Percentiles rank a stretch among this genome's conserved stretches.
Conservation (phyloP, 2,113 vertebrate species). For the Procapra przewalskii region DNA sequence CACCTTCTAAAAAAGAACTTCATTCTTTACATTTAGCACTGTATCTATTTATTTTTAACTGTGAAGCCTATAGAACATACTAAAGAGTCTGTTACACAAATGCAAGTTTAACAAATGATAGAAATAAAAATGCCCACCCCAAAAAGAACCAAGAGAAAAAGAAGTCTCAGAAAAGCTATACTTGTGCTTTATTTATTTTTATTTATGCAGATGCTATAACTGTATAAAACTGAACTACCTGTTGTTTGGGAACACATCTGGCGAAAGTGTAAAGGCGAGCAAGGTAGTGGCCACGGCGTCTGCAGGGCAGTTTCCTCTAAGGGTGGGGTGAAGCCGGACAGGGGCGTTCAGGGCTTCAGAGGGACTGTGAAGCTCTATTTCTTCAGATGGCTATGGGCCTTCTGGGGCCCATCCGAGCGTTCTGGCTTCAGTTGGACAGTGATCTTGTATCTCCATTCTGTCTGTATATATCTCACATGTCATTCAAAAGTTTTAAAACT, state of each 20-base stretch:
- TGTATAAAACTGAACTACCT: neutral
- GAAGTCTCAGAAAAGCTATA: neutral
- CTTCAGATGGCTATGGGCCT: neutral
- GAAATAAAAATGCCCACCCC: neutral
- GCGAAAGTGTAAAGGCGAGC: neutral
- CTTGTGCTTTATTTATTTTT: neutral
- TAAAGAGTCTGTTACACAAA: neutral
- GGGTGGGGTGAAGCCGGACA: neutral
- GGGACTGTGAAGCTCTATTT: neutral
- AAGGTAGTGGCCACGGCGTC: neutral
- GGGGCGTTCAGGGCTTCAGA: neutral
- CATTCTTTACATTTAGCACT: neutral
- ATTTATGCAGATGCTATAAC: neutral
- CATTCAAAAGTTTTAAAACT: neutral
- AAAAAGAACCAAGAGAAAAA: neutral
- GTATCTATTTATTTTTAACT: constrained; percentile 6
- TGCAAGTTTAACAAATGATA: neutral
- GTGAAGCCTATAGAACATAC: neutral
- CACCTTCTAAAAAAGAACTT: neutral
- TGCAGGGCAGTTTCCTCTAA: neutral
- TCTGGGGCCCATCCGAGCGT: no score
- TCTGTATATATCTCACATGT: neutral
- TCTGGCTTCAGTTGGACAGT: neutral
- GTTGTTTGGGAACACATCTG: neutral
- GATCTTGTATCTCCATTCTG: neutral